These are phyloP conservation scores for Poeciliopsis infans DNA, from an alignment of 2,797 vertebrate species.

Conservation along the genomic window DNA sequence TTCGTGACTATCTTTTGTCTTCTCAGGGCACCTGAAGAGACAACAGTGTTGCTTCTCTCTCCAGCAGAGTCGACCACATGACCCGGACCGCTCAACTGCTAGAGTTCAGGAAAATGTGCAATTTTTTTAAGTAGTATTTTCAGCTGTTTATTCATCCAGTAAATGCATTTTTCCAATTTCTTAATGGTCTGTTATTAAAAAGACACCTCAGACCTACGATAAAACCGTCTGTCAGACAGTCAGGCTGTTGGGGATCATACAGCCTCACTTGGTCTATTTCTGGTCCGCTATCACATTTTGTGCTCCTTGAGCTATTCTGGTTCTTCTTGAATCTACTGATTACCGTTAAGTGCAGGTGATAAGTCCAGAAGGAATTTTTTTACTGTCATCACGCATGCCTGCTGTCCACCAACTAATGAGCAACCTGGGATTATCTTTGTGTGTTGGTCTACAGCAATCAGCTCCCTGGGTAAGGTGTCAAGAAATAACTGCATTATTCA, in stretches of 20 bases:
- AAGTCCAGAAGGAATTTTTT: conserved; percentile 57
- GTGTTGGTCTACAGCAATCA: conserved; percentile 3
- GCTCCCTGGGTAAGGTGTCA: conserved; percentile 10
- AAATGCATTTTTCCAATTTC: neutral
- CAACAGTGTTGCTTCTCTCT: conserved; percentile 9
- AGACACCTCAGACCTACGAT: conserved; percentile 2
- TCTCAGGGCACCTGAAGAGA: neutral
- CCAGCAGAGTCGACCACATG: conserved; percentile 41
- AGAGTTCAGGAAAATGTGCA: conserved; percentile 12
- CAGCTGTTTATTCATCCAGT: neutral
- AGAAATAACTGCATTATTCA: conserved; percentile 52
- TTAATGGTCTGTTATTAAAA: neutral
- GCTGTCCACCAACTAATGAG: conserved; percentile 19
- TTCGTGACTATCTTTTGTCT: conserved; percentile 10
- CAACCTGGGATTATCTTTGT: conserved; percentile 6
- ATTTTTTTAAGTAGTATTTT: neutral
- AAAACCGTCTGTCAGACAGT: conserved; percentile 32
- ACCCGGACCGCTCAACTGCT: conserved; percentile 29
- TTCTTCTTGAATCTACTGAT: conserved; percentile 79
- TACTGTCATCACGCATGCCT: conserved; percentile 11
- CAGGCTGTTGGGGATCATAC: conserved; percentile 27
- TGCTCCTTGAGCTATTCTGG: conserved; percentile 74
- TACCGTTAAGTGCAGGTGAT: conserved; percentile 66
- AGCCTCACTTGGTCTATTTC: conserved; percentile 75
- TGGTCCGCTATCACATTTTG: conserved; percentile 76